Evolutionary conservation across 2,888 invertebrate genomes (phyloP).

Genomic region (Acrocyrtus sp.): DNA sequence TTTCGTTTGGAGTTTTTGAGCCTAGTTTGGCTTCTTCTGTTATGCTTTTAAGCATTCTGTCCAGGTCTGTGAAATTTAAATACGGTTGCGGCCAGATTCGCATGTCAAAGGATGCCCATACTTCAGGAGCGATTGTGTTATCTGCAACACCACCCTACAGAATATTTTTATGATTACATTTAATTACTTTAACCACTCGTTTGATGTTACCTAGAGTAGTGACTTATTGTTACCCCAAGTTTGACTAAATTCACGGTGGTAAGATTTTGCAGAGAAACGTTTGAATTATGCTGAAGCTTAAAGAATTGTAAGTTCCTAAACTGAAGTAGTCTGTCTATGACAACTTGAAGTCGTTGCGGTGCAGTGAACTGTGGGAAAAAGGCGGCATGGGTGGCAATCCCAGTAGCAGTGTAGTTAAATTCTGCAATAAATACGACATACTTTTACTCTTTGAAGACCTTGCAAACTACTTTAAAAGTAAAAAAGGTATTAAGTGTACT

Average conservation of each 20-base stretch:
- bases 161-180: neutral
- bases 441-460: neutral
- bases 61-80: constrained; percentile 69
- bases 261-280: constrained; percentile 71
- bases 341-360: constrained; percentile 79
- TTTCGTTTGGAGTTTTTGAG: constrained; percentile 72
- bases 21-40: constrained; percentile 66
- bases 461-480: neutral
- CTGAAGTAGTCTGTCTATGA: constrained; percentile 80
- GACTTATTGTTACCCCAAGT: no score
- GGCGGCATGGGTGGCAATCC: constrained; percentile 90
- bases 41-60: constrained; percentile 59
- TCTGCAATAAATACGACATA: no score
- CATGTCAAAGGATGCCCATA: constrained; percentile 79
- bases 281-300: constrained; percentile 75
- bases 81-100: constrained; percentile 74
- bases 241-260: constrained; percentile 15
- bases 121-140: constrained; percentile 87
- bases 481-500: neutral
- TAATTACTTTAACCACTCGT: no score
- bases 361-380: constrained; percentile 82
- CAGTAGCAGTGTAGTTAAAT: constrained; percentile 79
- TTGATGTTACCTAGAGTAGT: no score
- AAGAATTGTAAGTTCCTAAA: constrained; percentile 75
- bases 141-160: constrained; percentile 84